Evolutionary conservation across 2,888 invertebrate genomes (phyloP).

Genomic region (Harpagoxenus sublaevis): DNA sequence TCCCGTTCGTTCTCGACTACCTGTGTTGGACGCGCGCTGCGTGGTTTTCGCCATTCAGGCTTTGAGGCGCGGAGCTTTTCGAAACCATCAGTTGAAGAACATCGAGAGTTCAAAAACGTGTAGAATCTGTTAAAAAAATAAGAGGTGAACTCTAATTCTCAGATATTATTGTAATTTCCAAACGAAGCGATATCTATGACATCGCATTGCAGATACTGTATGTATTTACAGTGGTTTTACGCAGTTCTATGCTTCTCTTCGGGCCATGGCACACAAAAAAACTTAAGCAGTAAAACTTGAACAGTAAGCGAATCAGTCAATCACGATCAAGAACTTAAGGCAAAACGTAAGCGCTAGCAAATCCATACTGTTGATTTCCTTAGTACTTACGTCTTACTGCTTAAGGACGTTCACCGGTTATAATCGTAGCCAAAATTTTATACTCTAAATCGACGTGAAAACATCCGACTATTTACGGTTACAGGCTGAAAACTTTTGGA

Average conservation of each 20-base stretch:
- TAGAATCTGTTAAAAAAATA: not conserved
- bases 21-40: slow-evolving; percentile 37
- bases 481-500: no score
- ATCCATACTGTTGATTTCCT: no score
- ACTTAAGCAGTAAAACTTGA: no score
- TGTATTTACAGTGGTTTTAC: not conserved
- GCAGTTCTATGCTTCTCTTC: not conserved
- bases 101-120: not conserved
- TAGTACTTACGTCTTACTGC: no score
- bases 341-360: no score
- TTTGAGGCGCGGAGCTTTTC: slow-evolving; percentile 28
- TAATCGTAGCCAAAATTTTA: no score
- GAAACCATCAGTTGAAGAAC: slow-evolving; percentile 6
- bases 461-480: no score
- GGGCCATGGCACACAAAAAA: no score
- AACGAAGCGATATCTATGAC: not conserved
- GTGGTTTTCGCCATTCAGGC: slow-evolving; percentile 44
- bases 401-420: no score
- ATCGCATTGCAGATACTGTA: not conserved
- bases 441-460: no score
- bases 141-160: not conserved
- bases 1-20: slow-evolving; percentile 47
- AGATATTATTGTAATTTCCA: not conserved
- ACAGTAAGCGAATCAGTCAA: no score
- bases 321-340: no score